A percentile compares a stretch with the other conserved stretches of the same genome.
Evolutionary conservation across 2,797 vertebrate species (phyloP).

Genomic region (Enteromius argenteus): DNA sequence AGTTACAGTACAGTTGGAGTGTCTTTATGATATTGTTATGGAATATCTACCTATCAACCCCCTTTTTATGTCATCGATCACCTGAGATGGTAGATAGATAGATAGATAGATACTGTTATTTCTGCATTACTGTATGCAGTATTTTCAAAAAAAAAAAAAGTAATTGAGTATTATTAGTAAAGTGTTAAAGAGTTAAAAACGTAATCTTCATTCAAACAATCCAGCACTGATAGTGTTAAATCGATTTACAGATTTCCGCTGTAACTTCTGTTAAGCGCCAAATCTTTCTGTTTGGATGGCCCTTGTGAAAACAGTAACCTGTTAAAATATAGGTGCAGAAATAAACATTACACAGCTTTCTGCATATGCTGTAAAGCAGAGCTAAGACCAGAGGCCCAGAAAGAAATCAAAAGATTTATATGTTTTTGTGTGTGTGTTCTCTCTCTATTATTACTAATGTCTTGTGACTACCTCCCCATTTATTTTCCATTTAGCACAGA

Average conservation of each 20-base stretch:
- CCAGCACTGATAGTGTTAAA: neutral
- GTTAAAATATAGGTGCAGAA: conserved; percentile 4
- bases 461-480: conserved; percentile 70
- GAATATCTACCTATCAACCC: neutral
- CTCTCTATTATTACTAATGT: conserved; percentile 61
- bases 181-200: neutral
- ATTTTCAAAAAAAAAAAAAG: neutral
- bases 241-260: neutral
- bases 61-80: neutral
- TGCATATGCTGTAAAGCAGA: neutral
- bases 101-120: neutral
- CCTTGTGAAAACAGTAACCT: neutral
- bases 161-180: neutral
- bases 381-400: conserved; percentile 19
- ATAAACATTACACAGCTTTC: neutral
- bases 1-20: neutral
- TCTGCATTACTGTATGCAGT: neutral
- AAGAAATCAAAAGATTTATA: conserved; percentile 21
- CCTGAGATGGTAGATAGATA: neutral
- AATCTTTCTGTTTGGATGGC: neutral
- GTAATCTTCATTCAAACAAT: neutral
- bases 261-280: neutral
- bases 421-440: neutral
- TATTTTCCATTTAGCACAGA: conserved; percentile 74
- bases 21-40: neutral